Conservation (phyloP, 2,113 vertebrate species). For the Gymnorhina tibicen region DNA sequence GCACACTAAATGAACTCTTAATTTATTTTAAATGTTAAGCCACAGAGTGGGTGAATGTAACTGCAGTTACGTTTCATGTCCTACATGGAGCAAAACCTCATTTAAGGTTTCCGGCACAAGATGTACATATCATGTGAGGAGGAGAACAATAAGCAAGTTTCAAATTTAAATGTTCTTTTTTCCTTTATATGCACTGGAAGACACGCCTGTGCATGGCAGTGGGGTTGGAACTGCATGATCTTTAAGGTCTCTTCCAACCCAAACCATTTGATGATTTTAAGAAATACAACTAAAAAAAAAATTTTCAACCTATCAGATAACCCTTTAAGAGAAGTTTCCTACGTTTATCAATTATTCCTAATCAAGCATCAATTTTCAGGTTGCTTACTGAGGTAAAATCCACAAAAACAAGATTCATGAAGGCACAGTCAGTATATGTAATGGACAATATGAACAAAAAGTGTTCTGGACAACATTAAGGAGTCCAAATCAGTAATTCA, state of each 20-base stretch:
- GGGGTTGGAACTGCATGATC: background rate
- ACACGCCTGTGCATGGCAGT: background rate
- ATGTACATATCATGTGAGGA: background rate
- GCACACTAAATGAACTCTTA: accelerated
- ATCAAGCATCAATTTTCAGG: background rate
- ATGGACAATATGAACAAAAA: background rate
- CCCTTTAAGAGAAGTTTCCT: background rate
- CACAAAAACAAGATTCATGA: background rate
- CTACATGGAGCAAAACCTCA: background rate
- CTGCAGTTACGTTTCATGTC: background rate
- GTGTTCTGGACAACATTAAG: background rate
- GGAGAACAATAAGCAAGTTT: background rate
- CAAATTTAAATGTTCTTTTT: background rate
- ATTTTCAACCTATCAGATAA: background rate
- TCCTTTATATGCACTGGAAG: background rate
- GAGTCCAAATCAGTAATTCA: background rate
- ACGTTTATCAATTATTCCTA: background rate
- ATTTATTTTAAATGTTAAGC: background rate
- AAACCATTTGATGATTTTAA: background rate
- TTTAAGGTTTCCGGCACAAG: background rate
- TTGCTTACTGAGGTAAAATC: background rate
- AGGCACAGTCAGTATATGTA: background rate
- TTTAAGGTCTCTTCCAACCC: background rate
- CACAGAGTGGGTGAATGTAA: background rate
- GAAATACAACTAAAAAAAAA: background rate